Conservation (phyloP, 2,888 invertebrate species). For the Drosophila planitibia region DNA sequence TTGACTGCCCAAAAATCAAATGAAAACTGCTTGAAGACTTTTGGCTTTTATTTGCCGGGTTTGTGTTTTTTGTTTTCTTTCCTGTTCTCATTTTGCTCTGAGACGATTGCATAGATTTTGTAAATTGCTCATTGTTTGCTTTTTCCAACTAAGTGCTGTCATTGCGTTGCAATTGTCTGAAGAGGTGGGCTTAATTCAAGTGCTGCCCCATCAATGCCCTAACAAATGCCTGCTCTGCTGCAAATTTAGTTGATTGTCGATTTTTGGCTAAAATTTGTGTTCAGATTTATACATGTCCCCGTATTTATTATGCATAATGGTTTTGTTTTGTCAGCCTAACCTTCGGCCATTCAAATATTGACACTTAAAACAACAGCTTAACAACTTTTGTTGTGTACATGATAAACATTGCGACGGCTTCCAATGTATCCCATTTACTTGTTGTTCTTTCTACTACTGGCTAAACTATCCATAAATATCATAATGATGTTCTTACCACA, state of each 20-base stretch:
- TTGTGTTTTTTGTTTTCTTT: constrained; percentile 6
- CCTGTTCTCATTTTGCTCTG: background rate
- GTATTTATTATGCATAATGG: constrained; percentile 7
- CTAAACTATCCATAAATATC: background rate
- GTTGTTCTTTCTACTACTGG: background rate
- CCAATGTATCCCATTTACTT: background rate
- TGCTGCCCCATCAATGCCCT: constrained; percentile 7
- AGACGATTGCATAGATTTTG: constrained; percentile 43
- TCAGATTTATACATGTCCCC: constrained; percentile 11
- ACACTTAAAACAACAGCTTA: constrained; percentile 19
- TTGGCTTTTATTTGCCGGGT: constrained; percentile 22
- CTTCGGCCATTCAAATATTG: constrained; percentile 34
- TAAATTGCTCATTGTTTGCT: constrained; percentile 63
- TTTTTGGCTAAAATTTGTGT: background rate
- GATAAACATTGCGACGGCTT: constrained; percentile 10
- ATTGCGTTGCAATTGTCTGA: constrained; percentile 13
- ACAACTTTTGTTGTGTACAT: constrained; percentile 15
- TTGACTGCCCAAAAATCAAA: constrained; percentile 27
- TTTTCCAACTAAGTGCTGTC: constrained; percentile 61
- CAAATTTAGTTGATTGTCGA: constrained; percentile 12
- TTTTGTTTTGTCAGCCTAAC: constrained; percentile 6
- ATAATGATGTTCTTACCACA: constrained; percentile 1
- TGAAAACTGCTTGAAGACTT: constrained; percentile 36
- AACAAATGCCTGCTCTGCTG: constrained; percentile 8
- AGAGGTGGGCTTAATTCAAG: constrained; percentile 1